These are phyloP conservation scores for Oryzias javanicus DNA, from an alignment of 2,113 vertebrate genomes.

Conservation along the genomic window DNA sequence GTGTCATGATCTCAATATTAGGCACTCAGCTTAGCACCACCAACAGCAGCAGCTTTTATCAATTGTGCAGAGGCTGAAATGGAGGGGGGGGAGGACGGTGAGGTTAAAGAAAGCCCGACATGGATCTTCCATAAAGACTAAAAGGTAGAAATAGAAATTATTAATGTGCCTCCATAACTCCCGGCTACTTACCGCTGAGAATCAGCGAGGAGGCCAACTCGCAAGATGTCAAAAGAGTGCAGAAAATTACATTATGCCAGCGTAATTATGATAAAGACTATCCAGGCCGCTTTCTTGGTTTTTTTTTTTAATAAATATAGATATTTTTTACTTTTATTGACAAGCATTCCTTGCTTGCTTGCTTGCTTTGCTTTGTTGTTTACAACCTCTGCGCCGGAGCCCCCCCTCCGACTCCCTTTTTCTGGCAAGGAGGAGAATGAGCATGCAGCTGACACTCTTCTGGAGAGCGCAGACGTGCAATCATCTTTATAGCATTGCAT, in stretches of 20 bases:
- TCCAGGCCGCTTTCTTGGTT: not conserved
- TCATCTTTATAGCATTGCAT: conserved; percentile 50
- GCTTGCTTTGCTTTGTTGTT: conserved; percentile 23
- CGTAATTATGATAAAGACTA: conserved; percentile 24
- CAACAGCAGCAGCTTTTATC: conserved; percentile 48
- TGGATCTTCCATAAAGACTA: conserved; percentile 32
- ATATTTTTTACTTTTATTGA: conserved; percentile 38
- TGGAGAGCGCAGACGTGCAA: conserved; percentile 41
- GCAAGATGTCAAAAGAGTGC: conserved; percentile 6
- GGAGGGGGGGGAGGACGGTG: not conserved
- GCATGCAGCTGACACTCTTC: conserved; percentile 43
- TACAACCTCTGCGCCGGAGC: not conserved
- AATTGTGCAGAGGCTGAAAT: conserved; percentile 15
- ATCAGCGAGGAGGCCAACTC: conserved; percentile 21
- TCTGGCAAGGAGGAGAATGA: conserved; percentile 2
- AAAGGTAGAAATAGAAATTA: conserved; percentile 30
- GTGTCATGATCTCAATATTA: conserved; percentile 78
- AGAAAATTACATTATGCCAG: conserved; percentile 4
- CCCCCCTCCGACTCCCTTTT: not conserved
- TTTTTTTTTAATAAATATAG: conserved; percentile 30
- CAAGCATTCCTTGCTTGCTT: conserved; percentile 20
- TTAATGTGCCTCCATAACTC: conserved; percentile 3
- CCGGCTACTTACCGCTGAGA: conserved; percentile 16
- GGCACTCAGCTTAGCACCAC: conserved; percentile 62
- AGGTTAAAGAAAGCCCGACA: conserved; percentile 8